Conservation (phyloP, 2,888 invertebrate species). For the Hypercompe scribonia region DNA sequence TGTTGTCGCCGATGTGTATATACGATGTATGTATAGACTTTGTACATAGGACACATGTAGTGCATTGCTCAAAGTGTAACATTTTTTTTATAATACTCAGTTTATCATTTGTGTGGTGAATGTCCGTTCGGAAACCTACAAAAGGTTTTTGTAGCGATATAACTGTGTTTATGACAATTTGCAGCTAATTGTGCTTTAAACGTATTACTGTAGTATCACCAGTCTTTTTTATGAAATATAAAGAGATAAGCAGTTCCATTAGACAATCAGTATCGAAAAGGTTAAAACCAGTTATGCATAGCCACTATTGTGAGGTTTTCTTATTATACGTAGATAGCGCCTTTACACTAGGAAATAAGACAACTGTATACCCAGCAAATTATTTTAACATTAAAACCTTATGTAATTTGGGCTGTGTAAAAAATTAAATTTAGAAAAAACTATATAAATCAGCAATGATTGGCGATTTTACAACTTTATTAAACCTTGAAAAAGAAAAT, state of each 20-base stretch:
- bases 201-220: not conserved
- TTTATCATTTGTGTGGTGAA: constrained; percentile 41
- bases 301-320: not conserved
- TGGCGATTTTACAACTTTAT: not conserved
- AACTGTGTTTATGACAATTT: not conserved
- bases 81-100: constrained; percentile 61
- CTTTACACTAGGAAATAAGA: too few relatives aligned
- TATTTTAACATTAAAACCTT: too few relatives aligned
- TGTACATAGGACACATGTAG: constrained; percentile 54
- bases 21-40: constrained; percentile 51
- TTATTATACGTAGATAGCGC: too few relatives aligned
- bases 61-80: constrained; percentile 69
- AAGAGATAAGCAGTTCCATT: not conserved
- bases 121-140: not conserved
- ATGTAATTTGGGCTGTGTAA: too few relatives aligned
- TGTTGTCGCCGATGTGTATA: constrained; percentile 49
- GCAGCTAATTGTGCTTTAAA: not conserved
- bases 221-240: not conserved
- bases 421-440: too few relatives aligned
- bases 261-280: not conserved
- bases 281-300: not conserved
- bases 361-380: too few relatives aligned
- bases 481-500: not conserved
- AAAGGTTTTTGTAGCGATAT: constrained; percentile 22
- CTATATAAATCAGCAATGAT: not conserved